Conservation (phyloP, 2,113 vertebrate genomes). For the Struthidea cinerea region DNA sequence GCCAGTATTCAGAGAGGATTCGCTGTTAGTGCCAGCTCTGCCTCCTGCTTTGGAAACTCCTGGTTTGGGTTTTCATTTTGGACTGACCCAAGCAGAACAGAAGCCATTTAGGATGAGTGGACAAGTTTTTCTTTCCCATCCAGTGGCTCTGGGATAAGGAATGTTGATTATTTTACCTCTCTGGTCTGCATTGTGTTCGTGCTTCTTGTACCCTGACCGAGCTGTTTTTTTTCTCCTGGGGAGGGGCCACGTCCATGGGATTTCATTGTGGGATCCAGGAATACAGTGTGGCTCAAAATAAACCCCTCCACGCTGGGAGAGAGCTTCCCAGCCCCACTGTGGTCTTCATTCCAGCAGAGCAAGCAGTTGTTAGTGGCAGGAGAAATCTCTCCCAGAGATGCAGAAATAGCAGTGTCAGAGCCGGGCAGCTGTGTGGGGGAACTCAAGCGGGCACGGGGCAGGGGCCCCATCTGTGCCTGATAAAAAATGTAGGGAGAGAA, state of each 20-base stretch:
- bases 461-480: conserved; percentile 57
- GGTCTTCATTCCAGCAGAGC: conserved; percentile 28
- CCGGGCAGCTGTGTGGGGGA: conserved; percentile 55
- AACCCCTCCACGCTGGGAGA: conserved; percentile 1
- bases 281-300: conserved; percentile 53
- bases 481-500: neutral
- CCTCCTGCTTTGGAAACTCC: neutral
- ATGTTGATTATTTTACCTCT: neutral
- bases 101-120: neutral
- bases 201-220: neutral
- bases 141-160: neutral
- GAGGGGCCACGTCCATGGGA: neutral
- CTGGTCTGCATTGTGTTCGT: neutral
- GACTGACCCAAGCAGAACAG: neutral
- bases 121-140: neutral
- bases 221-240: neutral
- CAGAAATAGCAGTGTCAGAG: conserved; percentile 39
- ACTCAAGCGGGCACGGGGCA: neutral
- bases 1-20: neutral
- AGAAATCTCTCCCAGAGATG: conserved; percentile 41
- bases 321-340: conserved; percentile 3
- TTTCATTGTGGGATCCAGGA: conserved; percentile 33
- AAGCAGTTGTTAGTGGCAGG: conserved; percentile 68
- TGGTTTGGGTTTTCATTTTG: neutral
- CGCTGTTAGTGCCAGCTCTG: neutral